Percentiles rank a stretch among this genome's conserved stretches.
Conservation (phyloP, 2,113 vertebrate genomes). For the Aptenodytes forsteri region DNA sequence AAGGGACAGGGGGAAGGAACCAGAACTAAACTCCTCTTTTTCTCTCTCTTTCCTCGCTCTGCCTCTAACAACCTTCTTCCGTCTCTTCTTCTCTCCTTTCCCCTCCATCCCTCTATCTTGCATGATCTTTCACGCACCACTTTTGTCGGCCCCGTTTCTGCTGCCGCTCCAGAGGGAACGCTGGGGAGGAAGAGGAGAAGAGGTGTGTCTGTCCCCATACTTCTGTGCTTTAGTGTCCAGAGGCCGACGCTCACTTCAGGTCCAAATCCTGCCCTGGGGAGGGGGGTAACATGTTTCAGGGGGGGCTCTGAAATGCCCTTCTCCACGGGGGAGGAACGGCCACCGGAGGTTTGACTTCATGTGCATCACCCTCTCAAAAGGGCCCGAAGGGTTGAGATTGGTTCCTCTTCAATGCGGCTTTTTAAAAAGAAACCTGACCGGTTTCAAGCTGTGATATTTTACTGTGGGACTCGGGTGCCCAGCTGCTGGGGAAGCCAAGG, state of each 20-base stretch:
- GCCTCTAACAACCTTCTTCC: slow-evolving; percentile 48
- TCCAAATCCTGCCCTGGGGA: slow-evolving; percentile 9
- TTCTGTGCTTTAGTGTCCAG: background rate
- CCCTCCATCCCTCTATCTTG: slow-evolving; percentile 71
- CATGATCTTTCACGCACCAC: slow-evolving; percentile 81
- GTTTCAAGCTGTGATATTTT: background rate
- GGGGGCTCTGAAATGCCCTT: background rate
- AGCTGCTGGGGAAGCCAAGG: background rate
- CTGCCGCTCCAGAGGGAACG: slow-evolving; percentile 89
- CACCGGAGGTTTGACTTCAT: rapidly evolving
- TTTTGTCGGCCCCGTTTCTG: slow-evolving; percentile 89
- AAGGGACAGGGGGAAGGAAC: background rate
- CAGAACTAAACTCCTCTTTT: slow-evolving; percentile 54
- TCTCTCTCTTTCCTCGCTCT: slow-evolving; percentile 25
- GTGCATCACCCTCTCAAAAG: background rate
- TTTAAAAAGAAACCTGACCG: background rate
- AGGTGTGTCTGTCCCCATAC: slow-evolving; percentile 85
- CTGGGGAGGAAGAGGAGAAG: slow-evolving; percentile 91
- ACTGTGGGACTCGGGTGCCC: rapidly evolving
- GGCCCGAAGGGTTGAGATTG: background rate
- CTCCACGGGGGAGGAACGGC: rapidly evolving
- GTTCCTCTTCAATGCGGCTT: background rate
- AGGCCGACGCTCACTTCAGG: background rate
- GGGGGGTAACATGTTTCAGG: background rate
- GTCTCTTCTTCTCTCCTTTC: slow-evolving; percentile 47